A percentile compares a stretch with the other conserved stretches of the same genome.
Evolutionary conservation across 2,113 vertebrate genomes (phyloP).

Genomic region (Microtus pennsylvanicus): DNA sequence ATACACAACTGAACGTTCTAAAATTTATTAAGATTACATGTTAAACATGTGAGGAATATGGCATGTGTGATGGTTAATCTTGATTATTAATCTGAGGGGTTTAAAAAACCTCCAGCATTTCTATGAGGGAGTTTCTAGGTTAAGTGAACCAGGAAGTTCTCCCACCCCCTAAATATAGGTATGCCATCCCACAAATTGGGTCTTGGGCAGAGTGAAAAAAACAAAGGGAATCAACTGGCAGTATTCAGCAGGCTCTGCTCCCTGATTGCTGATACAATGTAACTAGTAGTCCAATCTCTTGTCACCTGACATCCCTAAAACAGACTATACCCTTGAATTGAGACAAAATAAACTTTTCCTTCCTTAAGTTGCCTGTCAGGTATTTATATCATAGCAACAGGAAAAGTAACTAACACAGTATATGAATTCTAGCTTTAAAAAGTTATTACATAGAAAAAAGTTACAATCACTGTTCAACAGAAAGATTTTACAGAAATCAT

Average conservation of each 20-base stretch:
- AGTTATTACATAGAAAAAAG: background rate
- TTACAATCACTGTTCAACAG: constrained; percentile 18
- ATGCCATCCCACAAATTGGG: background rate
- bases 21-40: constrained; percentile 3
- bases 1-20: background rate
- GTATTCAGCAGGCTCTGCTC: background rate
- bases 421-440: constrained; percentile 6
- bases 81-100: background rate
- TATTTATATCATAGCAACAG: background rate
- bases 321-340: background rate
- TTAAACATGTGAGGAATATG: background rate
- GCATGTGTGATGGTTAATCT: background rate
- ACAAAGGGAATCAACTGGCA: background rate
- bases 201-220: background rate
- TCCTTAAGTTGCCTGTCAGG: background rate
- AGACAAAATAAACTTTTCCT: background rate
- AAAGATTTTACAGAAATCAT: constrained; percentile 56
- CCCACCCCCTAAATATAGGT: background rate
- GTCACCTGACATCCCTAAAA: background rate
- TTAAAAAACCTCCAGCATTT: background rate
- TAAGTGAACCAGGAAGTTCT: background rate
- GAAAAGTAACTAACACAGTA: background rate
- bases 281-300: background rate
- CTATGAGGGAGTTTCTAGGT: background rate
- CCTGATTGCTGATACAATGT: no score